Evolutionary conservation across 1,140 invertebrate species (phyloP).

Genomic region (Sminthurides bifidus): DNA sequence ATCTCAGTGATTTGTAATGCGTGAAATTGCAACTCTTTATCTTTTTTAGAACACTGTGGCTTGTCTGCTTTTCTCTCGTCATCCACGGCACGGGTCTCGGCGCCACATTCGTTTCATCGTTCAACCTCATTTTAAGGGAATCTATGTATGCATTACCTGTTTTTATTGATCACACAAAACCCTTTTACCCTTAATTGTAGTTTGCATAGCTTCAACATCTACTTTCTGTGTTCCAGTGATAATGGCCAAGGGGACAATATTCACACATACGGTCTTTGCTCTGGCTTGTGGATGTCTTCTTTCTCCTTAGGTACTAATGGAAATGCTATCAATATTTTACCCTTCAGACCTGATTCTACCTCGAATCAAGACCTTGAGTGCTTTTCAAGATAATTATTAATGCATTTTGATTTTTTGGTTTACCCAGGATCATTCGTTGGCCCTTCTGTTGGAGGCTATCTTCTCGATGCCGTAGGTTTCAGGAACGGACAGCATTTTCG

Average conservation of each 20-base stretch:
- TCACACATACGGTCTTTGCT: constrained; percentile 69
- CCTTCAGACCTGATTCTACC: too few species aligned
- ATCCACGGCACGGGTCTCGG: constrained; percentile 66
- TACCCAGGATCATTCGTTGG: constrained; percentile 18
- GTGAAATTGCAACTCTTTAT: not conserved
- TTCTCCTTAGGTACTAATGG: constrained; percentile 54
- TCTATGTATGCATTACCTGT: constrained; percentile 47
- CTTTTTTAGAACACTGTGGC: constrained; percentile 48
- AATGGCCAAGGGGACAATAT: constrained; percentile 65
- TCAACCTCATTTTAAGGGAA: constrained; percentile 64
- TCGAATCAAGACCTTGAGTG: not conserved
- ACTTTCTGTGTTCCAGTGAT: constrained; percentile 41
- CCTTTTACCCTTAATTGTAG: not conserved
- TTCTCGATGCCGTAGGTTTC: constrained; percentile 30
- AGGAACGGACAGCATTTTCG: too few species aligned
- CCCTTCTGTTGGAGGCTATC: constrained; percentile 3
- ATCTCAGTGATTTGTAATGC: not conserved
- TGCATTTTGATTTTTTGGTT: not conserved
- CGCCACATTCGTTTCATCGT: constrained; percentile 64
- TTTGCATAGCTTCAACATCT: not conserved
- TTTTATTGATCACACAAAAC: not conserved
- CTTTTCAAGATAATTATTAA: not conserved
- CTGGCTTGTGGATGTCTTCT: constrained; percentile 70
- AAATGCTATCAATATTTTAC: too few species aligned
- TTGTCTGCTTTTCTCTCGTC: constrained; percentile 56